These are phyloP conservation scores for Capitulum mitella DNA, from an alignment of 2,888 invertebrate genomes.

Conservation along the genomic window DNA sequence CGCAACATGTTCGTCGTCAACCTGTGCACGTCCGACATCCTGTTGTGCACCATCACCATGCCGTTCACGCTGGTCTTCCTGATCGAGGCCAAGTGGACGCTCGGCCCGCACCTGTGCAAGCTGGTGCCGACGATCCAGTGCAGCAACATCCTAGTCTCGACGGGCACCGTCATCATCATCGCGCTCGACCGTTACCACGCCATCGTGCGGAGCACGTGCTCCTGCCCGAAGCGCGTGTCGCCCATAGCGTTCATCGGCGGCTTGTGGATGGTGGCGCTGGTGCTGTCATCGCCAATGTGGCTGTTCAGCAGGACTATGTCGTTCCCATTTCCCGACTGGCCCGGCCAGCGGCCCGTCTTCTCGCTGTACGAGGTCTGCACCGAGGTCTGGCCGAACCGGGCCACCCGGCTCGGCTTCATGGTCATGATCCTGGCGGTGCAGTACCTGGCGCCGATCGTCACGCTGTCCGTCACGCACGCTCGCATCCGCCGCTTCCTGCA, in stretches of 20 bases:
- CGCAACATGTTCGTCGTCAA: conserved; percentile 53
- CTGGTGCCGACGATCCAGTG: conserved; percentile 54
- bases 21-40: conserved; percentile 52
- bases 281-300: conserved; percentile 47
- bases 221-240: conserved; percentile 34
- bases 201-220: conserved; percentile 46
- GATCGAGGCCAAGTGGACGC: conserved; percentile 49
- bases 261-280: conserved; percentile 48
- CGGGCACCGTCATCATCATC: conserved; percentile 55
- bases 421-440: conserved; percentile 47
- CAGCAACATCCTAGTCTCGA: conserved; percentile 54
- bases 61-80: conserved; percentile 53
- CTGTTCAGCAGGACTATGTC: conserved; percentile 43
- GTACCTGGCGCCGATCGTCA: conserved; percentile 48
- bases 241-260: conserved; percentile 45
- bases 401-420: conserved; percentile 43
- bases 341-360: conserved; percentile 37
- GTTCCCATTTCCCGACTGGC: conserved; percentile 35
- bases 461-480: conserved; percentile 47
- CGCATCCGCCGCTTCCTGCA: conserved; percentile 46
- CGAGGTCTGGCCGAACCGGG: conserved; percentile 43
- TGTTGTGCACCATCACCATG: conserved; percentile 53
- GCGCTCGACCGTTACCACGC: conserved; percentile 46
- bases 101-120: conserved; percentile 53
- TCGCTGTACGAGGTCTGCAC: conserved; percentile 44